A percentile compares a stretch with the other conserved stretches of the same genome.
Evolutionary conservation across 1,140 invertebrate genomes (phyloP).

Genomic region (Cepaea nemoralis): DNA sequence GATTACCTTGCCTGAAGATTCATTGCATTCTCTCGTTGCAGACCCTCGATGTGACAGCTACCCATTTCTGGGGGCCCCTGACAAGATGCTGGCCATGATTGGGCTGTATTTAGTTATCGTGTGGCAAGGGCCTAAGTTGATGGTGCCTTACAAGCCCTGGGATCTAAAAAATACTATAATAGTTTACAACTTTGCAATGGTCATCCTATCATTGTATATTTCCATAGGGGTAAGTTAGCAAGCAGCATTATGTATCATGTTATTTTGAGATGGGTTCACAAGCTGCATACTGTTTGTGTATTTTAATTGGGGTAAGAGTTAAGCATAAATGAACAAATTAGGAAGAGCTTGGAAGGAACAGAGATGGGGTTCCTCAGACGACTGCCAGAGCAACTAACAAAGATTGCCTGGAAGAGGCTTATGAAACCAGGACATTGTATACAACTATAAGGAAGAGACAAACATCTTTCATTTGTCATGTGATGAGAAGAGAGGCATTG

Average conservation of each 20-base stretch:
- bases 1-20: too few species aligned
- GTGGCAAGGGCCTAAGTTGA: slow-evolving; percentile 81
- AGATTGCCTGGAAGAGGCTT: too few species aligned
- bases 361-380: too few species aligned
- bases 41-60: slow-evolving; percentile 82
- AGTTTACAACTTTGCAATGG: slow-evolving; percentile 88
- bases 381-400: too few species aligned
- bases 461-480: too few species aligned
- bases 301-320: background rate
- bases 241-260: background rate
- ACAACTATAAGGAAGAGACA: too few species aligned
- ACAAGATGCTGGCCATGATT: slow-evolving; percentile 83
- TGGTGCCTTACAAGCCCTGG: slow-evolving; percentile 84
- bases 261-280: background rate
- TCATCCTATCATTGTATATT: slow-evolving; percentile 86
- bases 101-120: slow-evolving; percentile 87
- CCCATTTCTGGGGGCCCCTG: slow-evolving; percentile 89
- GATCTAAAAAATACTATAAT: slow-evolving; percentile 83
- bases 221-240: slow-evolving; percentile 77
- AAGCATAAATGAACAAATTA: too few species aligned
- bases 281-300: too few species aligned
- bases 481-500: too few species aligned
- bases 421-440: too few species aligned
- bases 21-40: slow-evolving; percentile 30
- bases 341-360: too few species aligned